phyloP scores from a whole-genome alignment of 2,888 invertebrate genomes.

The Seira musarum region DNA sequence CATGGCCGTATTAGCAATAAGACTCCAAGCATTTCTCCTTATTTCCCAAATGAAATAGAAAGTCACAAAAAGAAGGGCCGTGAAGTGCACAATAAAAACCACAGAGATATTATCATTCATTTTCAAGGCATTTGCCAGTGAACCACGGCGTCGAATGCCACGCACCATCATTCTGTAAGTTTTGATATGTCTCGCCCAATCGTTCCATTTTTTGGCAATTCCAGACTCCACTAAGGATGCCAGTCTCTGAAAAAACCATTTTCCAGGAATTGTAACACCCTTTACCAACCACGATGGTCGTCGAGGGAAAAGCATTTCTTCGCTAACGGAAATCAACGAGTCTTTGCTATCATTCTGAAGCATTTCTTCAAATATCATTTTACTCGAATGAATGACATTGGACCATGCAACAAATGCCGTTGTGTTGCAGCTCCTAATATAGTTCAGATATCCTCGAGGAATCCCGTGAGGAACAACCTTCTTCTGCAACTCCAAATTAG shows the following conservation, averaged over 20 bases:
- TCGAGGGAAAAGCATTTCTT: neutral
- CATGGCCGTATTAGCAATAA: too few relatives aligned
- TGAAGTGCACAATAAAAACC: constrained; percentile 22
- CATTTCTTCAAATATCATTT: neutral
- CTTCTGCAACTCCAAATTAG: neutral
- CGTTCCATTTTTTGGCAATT: constrained; percentile 11
- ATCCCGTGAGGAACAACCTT: neutral
- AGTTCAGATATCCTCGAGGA: constrained; percentile 21
- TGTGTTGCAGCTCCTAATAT: neutral
- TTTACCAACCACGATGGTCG: neutral
- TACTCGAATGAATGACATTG: neutral
- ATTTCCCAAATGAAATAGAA: too few relatives aligned
- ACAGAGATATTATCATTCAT: constrained; percentile 29
- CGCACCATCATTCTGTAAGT: neutral
- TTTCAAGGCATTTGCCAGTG: neutral
- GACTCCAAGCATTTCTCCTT: too few relatives aligned
- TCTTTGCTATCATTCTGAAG: neutral
- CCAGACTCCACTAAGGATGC: constrained; percentile 14
- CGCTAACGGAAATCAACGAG: neutral
- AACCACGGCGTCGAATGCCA: rapidly evolving
- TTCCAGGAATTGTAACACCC: neutral
- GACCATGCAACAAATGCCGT: constrained; percentile 29
- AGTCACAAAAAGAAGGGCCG: too few relatives aligned
- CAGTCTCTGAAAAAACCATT: neutral
- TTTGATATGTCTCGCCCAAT: constrained; percentile 21